A percentile compares a stretch with the other conserved stretches of the same genome.
Conservation (phyloP, 1,140 invertebrate genomes). For the Eulimnadia texana region DNA sequence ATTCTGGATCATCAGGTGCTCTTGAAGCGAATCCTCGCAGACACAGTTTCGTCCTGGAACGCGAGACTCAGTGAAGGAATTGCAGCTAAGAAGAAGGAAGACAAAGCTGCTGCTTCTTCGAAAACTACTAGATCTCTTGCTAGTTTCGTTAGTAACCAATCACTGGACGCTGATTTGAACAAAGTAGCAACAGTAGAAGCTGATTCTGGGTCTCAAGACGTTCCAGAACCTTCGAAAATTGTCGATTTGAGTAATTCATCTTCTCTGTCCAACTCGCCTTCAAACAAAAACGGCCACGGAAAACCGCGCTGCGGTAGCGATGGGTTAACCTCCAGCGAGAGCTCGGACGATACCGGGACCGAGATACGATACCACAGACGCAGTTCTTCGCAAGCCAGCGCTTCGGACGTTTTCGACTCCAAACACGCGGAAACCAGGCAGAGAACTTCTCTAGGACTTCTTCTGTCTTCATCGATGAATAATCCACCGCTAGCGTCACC, state of each 20-base stretch:
- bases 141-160: constrained; percentile 2
- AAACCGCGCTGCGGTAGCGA: background rate
- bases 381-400: constrained; percentile 2
- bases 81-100: constrained; percentile 36
- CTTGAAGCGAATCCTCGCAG: constrained; percentile 45
- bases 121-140: constrained; percentile 24
- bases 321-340: background rate
- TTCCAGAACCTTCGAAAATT: constrained; percentile 3
- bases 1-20: constrained; percentile 46
- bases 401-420: background rate
- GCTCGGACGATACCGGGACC: background rate
- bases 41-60: constrained; percentile 51
- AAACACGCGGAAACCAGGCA: too few species aligned
- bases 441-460: background rate
- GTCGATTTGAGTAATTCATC: background rate
- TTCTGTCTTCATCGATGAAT: background rate
- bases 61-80: constrained; percentile 34
- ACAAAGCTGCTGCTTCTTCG: constrained; percentile 22
- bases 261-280: background rate
- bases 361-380: background rate
- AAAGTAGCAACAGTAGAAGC: background rate
- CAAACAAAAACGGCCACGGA: background rate
- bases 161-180: constrained; percentile 5
- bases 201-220: background rate
- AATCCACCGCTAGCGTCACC: constrained; percentile 29